Conservation (phyloP, 1,140 invertebrate species). For the Drosophila pachea region DNA sequence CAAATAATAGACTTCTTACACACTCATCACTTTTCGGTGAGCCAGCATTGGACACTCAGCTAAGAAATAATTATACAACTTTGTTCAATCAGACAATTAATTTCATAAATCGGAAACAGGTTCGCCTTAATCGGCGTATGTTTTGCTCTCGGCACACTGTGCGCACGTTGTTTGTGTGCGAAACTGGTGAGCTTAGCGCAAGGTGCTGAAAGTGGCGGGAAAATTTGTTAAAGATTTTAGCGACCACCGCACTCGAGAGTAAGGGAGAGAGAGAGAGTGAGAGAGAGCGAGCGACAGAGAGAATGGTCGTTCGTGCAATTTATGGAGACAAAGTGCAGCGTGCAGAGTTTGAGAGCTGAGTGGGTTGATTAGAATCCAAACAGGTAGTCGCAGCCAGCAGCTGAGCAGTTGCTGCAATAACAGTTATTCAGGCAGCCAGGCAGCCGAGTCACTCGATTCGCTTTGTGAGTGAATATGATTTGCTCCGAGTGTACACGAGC, state of each 20-base stretch:
- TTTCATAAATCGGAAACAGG: no score
- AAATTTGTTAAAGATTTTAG: conserved; percentile 63
- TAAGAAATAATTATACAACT: no score
- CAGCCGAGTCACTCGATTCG: conserved; percentile 22
- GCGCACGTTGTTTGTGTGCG: conserved; percentile 69
- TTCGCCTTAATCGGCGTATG: background rate
- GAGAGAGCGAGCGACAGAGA: conserved; percentile 1
- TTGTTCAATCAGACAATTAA: no score
- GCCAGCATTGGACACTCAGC: no score
- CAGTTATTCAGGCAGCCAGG: background rate
- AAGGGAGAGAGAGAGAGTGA: conserved; percentile 4
- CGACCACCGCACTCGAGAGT: conserved; percentile 30
- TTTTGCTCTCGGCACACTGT: conserved; percentile 42
- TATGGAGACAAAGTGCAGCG: background rate
- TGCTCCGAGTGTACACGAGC: conserved; percentile 3
- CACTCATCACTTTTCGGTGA: no score
- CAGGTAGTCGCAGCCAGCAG: conserved; percentile 55
- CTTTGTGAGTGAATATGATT: conserved; percentile 9
- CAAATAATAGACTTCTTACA: no score
- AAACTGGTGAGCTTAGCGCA: conserved; percentile 60
- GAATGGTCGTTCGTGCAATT: background rate
- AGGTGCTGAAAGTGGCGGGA: conserved; percentile 74
- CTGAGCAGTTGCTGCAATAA: conserved; percentile 41
- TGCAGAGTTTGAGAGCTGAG: conserved; percentile 30
- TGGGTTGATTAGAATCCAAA: conserved; percentile 70